phyloP scores from a whole-genome alignment of 2,797 vertebrate genomes.

The Morus bassanus region DNA sequence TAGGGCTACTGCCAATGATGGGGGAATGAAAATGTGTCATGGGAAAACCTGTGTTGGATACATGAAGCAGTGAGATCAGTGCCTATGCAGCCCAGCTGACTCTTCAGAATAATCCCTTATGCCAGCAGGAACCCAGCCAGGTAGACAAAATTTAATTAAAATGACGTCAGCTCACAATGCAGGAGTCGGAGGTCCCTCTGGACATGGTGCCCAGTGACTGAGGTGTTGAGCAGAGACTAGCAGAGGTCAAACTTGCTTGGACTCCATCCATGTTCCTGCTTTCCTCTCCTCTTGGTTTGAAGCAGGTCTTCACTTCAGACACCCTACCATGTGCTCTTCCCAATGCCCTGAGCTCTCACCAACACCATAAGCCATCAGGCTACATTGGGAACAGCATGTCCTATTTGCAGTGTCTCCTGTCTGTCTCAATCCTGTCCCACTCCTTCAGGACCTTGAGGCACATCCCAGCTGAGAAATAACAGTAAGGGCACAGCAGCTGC shows the following conservation, averaged over 20 bases:
- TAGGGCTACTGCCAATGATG: accelerated
- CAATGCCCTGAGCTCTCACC: neutral
- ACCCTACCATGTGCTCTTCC: neutral
- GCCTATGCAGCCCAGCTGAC: neutral
- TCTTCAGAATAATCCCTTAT: conserved; percentile 9
- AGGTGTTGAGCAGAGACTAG: neutral
- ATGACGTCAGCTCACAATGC: neutral
- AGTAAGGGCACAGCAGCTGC: neutral
- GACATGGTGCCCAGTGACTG: neutral
- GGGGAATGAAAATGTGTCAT: accelerated
- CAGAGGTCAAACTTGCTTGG: neutral
- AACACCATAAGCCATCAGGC: neutral
- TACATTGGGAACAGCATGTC: accelerated
- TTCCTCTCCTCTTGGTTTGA: neutral
- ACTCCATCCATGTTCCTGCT: neutral
- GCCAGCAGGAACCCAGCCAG: conserved; percentile 27
- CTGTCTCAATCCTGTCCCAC: neutral
- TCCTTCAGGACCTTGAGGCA: neutral
- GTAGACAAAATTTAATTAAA: conserved; percentile 52
- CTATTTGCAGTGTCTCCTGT: neutral
- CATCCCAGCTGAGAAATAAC: neutral
- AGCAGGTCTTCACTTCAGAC: neutral
- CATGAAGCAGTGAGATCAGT: neutral
- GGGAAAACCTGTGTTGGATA: neutral
- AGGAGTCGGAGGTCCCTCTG: neutral